Conservation (phyloP, 2,888 invertebrate species). For the Ligdia adustata region DNA sequence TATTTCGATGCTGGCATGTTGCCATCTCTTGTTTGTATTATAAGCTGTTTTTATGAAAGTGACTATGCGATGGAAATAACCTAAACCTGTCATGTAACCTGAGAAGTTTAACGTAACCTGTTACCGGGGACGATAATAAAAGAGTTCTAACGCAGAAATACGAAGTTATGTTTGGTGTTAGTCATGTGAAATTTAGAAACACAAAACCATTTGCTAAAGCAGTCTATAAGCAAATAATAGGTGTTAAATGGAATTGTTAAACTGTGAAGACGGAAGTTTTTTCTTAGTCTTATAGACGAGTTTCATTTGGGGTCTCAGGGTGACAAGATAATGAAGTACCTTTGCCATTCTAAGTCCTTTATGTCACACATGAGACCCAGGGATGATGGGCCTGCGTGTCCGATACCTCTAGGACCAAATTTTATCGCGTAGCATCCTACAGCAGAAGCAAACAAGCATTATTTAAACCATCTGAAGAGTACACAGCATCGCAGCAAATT, state of each 20-base stretch:
- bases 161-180: conserved; percentile 12
- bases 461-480: conserved; percentile 62
- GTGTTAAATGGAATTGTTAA: conserved; percentile 50
- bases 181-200: conserved; percentile 24
- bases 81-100: conserved; percentile 80
- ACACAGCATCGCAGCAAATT: conserved; percentile 54
- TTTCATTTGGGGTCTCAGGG: conserved; percentile 39
- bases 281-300: conserved; percentile 54
- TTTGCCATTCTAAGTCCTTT: conserved; percentile 90
- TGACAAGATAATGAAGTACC: conserved; percentile 71
- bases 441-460: conserved; percentile 78
- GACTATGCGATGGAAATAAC: conserved; percentile 82
- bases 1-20: conserved; percentile 76
- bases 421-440: conserved; percentile 97
- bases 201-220: conserved; percentile 60
- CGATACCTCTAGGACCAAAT: conserved; percentile 97
- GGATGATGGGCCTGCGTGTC: conserved; percentile 94
- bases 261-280: conserved; percentile 41
- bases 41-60: conserved; percentile 84
- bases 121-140: conserved; percentile 29
- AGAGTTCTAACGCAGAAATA: conserved; percentile 5
- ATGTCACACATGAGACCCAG: conserved; percentile 94
- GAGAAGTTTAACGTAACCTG: conserved; percentile 64
- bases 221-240: conserved; percentile 61
- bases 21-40: conserved; percentile 84